Conservation (phyloP, 2,797 vertebrate genomes). For the Sus cebifrons region DNA sequence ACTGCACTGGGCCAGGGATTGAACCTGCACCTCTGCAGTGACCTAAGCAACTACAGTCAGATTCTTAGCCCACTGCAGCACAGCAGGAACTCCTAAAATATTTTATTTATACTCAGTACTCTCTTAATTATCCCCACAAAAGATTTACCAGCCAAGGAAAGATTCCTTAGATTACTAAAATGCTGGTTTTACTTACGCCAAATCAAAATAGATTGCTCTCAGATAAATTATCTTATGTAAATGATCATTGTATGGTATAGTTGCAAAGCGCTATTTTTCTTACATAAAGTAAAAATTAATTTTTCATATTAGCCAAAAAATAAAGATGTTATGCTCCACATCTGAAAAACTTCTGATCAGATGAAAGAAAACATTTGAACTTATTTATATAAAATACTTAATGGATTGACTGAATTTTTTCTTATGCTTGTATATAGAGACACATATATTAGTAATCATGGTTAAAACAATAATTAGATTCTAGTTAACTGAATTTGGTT, state of each 20-base stretch:
- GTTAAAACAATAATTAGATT: constrained; percentile 5
- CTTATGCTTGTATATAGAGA: constrained; percentile 27
- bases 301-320: constrained; percentile 59
- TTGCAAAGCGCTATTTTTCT: constrained; percentile 26
- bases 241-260: background rate
- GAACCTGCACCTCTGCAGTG: no score
- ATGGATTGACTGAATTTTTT: constrained; percentile 29
- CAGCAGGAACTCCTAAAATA: background rate
- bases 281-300: constrained; percentile 65
- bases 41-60: no score
- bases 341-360: constrained; percentile 60
- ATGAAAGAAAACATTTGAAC: constrained; percentile 41
- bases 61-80: no score
- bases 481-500: constrained; percentile 47
- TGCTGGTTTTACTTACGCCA: constrained; percentile 53
- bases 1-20: no score
- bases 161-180: constrained; percentile 17
- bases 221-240: constrained; percentile 58
- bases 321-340: constrained; percentile 10
- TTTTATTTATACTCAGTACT: constrained; percentile 25
- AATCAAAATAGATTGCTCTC: constrained; percentile 22
- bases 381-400: constrained; percentile 60
- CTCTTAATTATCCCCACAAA: constrained; percentile 63
- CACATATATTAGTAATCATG: constrained; percentile 41
- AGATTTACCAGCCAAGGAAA: constrained; percentile 48